Evolutionary conservation across 2,797 vertebrate species (phyloP).

Genomic region (Sylvilagus floridanus): DNA sequence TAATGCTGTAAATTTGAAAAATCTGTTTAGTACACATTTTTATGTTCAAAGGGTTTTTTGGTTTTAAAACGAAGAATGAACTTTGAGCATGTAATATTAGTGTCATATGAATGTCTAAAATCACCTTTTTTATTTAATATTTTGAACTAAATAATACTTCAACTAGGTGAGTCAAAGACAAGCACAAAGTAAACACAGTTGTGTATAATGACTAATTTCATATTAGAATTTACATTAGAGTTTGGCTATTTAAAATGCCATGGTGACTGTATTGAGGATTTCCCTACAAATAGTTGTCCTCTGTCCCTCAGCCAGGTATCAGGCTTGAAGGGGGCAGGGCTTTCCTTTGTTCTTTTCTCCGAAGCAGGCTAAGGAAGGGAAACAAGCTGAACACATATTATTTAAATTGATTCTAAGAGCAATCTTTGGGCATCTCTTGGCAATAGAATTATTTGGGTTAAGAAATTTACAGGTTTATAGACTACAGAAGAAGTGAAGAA

Average conservation of each 20-base stretch:
- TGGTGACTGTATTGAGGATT: not conserved
- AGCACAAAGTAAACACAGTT: not conserved
- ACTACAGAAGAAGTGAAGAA: not conserved
- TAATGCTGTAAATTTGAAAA: constrained; percentile 12
- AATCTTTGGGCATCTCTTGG: not conserved
- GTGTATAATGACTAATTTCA: not conserved
- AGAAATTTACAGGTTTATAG: not conserved
- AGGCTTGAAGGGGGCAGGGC: not conserved
- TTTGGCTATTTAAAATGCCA: not conserved
- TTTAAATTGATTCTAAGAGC: not conserved
- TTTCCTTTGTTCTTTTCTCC: not conserved
- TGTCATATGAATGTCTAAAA: not conserved
- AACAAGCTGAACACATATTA: not conserved
- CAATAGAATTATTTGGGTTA: not conserved
- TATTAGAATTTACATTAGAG: not conserved
- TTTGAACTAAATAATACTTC: not conserved
- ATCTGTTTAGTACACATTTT: not conserved
- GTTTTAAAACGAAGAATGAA: not conserved
- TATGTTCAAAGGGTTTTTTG: not conserved
- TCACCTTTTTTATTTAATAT: not conserved
- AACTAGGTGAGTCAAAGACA: not conserved
- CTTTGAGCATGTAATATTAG: not conserved
- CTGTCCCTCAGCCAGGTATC: not conserved
- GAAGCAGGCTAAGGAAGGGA: not conserved
- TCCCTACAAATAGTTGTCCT: not conserved